Percentiles rank a stretch among this genome's conserved stretches.
phyloP scores from a whole-genome alignment of 2,797 vertebrate genomes.

The Silurus aristotelis region DNA sequence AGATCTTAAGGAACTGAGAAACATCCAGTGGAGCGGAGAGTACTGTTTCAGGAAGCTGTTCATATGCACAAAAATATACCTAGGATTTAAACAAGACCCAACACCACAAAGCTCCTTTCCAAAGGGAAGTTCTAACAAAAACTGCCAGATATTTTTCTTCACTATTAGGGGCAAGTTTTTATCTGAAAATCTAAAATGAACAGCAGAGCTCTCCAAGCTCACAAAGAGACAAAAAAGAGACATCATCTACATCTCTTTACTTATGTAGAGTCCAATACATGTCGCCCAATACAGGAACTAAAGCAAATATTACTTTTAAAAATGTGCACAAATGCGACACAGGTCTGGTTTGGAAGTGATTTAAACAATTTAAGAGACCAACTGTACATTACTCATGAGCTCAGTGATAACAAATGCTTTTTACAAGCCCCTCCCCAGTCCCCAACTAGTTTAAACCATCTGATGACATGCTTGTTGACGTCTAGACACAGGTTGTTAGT shows the following conservation, averaged over 20 bases:
- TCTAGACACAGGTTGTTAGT: neutral
- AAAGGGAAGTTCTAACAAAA: neutral
- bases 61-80: neutral
- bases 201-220: neutral
- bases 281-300: neutral
- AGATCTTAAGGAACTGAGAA: slow-evolving; percentile 5
- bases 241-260: neutral
- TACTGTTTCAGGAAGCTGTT: neutral
- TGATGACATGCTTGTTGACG: neutral
- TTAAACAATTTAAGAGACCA: neutral
- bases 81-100: neutral
- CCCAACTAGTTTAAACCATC: neutral
- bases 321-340: neutral
- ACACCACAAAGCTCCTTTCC: neutral
- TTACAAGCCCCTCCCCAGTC: neutral
- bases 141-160: neutral
- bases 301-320: neutral
- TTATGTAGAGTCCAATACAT: too few relatives aligned
- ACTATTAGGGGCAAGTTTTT: neutral
- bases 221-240: neutral
- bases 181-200: neutral
- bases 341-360: neutral
- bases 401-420: neutral
- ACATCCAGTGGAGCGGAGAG: neutral
- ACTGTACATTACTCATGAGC: neutral